phyloP scores from a whole-genome alignment of 2,113 vertebrate species.

The Paralichthys olivaceus region DNA sequence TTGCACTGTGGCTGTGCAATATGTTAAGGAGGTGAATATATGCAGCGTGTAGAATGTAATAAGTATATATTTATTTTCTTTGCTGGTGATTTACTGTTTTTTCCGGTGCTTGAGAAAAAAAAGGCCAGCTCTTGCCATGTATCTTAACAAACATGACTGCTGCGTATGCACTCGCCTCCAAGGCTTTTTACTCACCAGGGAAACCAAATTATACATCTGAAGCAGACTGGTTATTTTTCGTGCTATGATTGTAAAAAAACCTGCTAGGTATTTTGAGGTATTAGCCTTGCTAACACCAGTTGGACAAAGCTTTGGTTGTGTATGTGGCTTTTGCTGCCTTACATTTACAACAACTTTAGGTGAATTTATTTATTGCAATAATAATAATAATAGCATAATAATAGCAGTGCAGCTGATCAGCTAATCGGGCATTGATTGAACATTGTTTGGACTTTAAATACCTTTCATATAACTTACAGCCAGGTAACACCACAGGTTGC shows the following conservation, averaged over 20 bases:
- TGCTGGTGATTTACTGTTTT: conserved; percentile 77
- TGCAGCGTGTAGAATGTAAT: conserved; percentile 78
- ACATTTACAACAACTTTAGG: background rate
- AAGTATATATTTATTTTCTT: conserved; percentile 83
- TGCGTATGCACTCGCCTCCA: conserved; percentile 78
- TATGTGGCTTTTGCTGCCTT: conserved; percentile 21
- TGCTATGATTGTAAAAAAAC: conserved; percentile 73
- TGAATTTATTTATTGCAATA: background rate
- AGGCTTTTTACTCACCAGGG: conserved; percentile 77
- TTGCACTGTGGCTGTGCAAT: conserved; percentile 74
- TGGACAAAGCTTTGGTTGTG: conserved; percentile 43
- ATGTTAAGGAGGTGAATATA: conserved; percentile 82
- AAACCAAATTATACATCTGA: conserved; percentile 81
- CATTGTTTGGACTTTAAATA: conserved; percentile 19
- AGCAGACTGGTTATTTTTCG: conserved; percentile 70
- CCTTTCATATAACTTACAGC: background rate
- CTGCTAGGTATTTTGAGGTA: conserved; percentile 56
- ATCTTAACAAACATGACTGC: conserved; percentile 81
- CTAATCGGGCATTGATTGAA: background rate
- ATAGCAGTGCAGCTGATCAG: conserved; percentile 7
- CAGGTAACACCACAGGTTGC: conserved; percentile 29
- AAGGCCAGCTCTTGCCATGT: conserved; percentile 69
- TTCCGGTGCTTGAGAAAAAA: conserved; percentile 71
- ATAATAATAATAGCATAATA: no score
- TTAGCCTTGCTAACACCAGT: conserved; percentile 28